Conservation (phyloP, 2,113 vertebrate species). For the Otus sunia region DNA sequence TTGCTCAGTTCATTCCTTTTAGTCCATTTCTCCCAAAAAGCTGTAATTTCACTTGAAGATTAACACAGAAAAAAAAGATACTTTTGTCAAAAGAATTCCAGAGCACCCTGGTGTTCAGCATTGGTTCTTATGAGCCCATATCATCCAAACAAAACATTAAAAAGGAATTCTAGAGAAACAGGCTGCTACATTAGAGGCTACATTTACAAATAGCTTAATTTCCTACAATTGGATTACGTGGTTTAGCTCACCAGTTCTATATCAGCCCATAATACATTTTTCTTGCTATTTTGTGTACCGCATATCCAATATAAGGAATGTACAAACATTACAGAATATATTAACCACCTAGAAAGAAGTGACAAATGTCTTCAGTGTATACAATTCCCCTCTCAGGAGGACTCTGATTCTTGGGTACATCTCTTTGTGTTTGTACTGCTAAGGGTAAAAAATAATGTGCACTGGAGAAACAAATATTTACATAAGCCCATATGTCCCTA, state of each 20-base stretch:
- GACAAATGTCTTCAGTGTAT: not conserved
- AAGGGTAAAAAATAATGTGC: not conserved
- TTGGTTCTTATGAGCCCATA: not conserved
- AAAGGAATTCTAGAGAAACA: not conserved
- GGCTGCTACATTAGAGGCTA: not conserved
- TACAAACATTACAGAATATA: not conserved
- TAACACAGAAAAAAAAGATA: not conserved
- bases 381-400: not conserved
- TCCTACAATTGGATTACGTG: rapidly evolving
- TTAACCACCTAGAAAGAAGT: not conserved
- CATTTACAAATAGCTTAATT: not conserved
- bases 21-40: not conserved
- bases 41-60: not conserved
- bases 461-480: not conserved
- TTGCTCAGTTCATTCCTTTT: not conserved
- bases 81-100: not conserved
- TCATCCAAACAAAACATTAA: not conserved
- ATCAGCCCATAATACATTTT: not conserved
- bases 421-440: not conserved
- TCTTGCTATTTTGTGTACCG: not conserved
- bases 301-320: not conserved
- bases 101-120: not conserved
- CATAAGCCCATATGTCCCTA: rapidly evolving
- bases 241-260: not conserved
- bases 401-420: not conserved